phyloP scores from a whole-genome alignment of 2,888 invertebrate species.

The Gymnoscelis rufifasciata region DNA sequence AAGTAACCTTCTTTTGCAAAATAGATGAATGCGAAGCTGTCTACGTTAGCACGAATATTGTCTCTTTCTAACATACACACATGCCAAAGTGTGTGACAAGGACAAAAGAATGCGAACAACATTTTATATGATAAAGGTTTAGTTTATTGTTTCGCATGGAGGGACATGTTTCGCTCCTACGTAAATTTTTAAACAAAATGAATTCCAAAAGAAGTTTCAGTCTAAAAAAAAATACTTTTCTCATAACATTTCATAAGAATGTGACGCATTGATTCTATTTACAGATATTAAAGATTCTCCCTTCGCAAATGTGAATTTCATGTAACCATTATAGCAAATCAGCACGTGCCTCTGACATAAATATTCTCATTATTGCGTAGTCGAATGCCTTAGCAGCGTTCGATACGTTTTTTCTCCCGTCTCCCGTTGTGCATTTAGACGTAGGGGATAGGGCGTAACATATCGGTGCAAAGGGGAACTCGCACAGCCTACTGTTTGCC shows the following conservation, averaged over 20 bases:
- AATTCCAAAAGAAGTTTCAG: too few relatives aligned
- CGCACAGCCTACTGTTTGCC: conserved; percentile 67
- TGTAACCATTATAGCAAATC: conserved; percentile 65
- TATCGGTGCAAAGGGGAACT: conserved; percentile 58
- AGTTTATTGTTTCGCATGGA: too few relatives aligned
- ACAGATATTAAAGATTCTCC: conserved; percentile 19
- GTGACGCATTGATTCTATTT: neutral
- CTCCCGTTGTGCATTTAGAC: conserved; percentile 73
- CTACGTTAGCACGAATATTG: too few relatives aligned
- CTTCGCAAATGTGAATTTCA: conserved; percentile 64
- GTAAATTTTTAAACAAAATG: too few relatives aligned
- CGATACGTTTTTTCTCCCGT: conserved; percentile 57
- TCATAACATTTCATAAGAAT: neutral
- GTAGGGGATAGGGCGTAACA: conserved; percentile 70
- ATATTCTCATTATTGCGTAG: conserved; percentile 72
- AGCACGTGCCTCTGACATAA: conserved; percentile 74
- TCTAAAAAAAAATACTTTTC: too few relatives aligned
- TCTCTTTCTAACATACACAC: too few relatives aligned
- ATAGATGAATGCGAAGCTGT: too few relatives aligned
- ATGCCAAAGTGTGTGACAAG: too few relatives aligned
- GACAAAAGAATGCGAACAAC: too few relatives aligned
- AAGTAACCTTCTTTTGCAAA: too few relatives aligned
- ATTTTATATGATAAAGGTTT: too few relatives aligned
- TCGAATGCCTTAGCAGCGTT: conserved; percentile 48
- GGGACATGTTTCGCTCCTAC: too few relatives aligned